Evolutionary conservation across 2,113 vertebrate species (phyloP), one percentile per base, ranked within the genome.

Genomic region (Carassius carassius): DNA sequence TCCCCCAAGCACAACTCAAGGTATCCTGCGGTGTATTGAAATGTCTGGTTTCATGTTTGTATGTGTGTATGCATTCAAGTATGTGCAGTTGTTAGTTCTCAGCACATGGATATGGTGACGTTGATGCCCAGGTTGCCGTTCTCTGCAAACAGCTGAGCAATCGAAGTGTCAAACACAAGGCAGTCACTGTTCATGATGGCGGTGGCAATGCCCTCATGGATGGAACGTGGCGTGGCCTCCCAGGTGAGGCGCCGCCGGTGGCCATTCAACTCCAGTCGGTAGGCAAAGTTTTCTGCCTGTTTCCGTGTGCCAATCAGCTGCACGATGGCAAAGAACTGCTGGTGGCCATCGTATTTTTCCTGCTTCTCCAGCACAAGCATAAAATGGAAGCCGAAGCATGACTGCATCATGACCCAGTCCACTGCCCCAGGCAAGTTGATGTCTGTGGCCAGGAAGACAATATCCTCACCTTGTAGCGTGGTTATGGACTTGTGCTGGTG

Each of bases 391-490:
- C 98, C 97, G 84, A 99, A 99, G 91, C 98, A 99, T 49, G 97
- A 99, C 95, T 99, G 98, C 98, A 99, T 99, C 98, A 99, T 99
- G 25, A 99, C 98, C 98, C 98, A 99, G 96, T 99, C 98, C 89
- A 99, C 98, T 1, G 98, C 98, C 19, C 98, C 98, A 0, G 97
- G 98, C 85, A 99, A 96, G 90, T 99, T 99, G 94, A 99, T 99
- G 96, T 99, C 98, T 75, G 98, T 99, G 84, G 98, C 98, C 86
- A 99, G 96, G 85, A 99, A 99, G 72, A 99, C 98, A 4, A 99
- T 99, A 90, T 99, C 98, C 95, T 99, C 98, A 21, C 98, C 98
- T 95, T 99, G 98, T 86, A 99, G 95, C 0, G 98, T 99, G 17
- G 98, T 99, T 82, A 99, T 99, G 29, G 98, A 99, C 94, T 99